phyloP scores from a whole-genome alignment of 92 coral and sea anemone species.

The Bergia sp. region DNA sequence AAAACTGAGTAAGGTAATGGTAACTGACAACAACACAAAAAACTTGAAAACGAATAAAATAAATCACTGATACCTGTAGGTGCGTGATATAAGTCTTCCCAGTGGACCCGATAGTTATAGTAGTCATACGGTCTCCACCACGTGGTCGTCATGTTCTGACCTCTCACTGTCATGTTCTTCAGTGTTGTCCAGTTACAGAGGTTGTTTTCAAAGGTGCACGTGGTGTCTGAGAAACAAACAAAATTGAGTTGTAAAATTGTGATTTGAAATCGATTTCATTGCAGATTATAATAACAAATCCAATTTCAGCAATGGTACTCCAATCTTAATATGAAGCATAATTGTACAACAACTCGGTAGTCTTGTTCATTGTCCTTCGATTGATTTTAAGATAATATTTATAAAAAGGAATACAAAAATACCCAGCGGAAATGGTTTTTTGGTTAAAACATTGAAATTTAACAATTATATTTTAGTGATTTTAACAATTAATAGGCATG shows the following conservation, averaged over 20 bases:
- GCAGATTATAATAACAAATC: background rate
- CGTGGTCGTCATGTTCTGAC: constrained; percentile 57
- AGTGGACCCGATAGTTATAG: background rate
- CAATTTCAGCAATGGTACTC: background rate
- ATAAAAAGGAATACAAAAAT: too few species aligned
- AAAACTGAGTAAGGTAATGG: too few species aligned
- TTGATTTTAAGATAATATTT: too few species aligned
- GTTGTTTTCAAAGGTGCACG: constrained; percentile 57
- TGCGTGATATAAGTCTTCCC: constrained; percentile 40
- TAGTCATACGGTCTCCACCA: constrained; percentile 36
- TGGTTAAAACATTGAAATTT: too few species aligned
- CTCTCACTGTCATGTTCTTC: constrained; percentile 51
- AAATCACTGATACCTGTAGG: constrained; percentile 5
- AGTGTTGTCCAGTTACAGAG: constrained; percentile 63
- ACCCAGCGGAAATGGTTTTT: too few species aligned
- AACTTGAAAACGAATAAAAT: background rate
- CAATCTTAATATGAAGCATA: too few species aligned
- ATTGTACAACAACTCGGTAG: too few species aligned
- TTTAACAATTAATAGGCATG: too few species aligned
- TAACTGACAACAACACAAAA: background rate
- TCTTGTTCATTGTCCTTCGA: too few species aligned
- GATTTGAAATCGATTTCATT: too few species aligned
- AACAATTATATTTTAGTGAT: too few species aligned
- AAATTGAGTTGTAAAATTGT: background rate
- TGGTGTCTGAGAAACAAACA: constrained; percentile 31